Evolutionary conservation across 1,140 invertebrate genomes (phyloP).

Genomic region (Plectrocnemia conspersa): DNA sequence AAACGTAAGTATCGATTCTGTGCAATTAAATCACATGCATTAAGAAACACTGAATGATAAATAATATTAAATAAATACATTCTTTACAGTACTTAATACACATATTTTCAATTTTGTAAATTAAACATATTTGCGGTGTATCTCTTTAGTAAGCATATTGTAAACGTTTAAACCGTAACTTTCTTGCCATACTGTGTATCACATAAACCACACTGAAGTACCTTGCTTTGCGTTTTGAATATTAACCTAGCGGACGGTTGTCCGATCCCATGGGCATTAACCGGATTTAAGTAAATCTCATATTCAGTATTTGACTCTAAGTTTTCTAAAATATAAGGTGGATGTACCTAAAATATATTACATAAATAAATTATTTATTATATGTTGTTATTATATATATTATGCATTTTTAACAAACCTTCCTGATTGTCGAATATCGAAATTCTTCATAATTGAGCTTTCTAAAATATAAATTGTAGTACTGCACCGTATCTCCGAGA

Average conservation of each 20-base stretch:
- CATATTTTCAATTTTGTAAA: too few relatives aligned
- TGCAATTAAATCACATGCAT: too few relatives aligned
- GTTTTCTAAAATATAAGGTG: slow-evolving; percentile 70
- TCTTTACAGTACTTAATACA: too few relatives aligned
- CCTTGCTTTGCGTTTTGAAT: slow-evolving; percentile 65
- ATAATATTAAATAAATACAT: too few relatives aligned
- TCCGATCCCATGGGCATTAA: slow-evolving; percentile 73
- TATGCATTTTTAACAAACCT: slow-evolving; percentile 40
- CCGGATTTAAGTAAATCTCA: slow-evolving; percentile 76
- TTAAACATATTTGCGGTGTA: too few relatives aligned
- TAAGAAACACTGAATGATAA: too few relatives aligned
- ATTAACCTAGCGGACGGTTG: slow-evolving; percentile 67
- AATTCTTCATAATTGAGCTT: slow-evolving; percentile 46
- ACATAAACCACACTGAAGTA: too few relatives aligned
- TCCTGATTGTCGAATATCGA: slow-evolving; percentile 52
- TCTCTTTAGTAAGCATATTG: too few relatives aligned
- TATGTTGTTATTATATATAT: slow-evolving; percentile 6
- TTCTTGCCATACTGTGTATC: too few relatives aligned
- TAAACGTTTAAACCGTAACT: too few relatives aligned
- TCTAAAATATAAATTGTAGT: slow-evolving; percentile 66
- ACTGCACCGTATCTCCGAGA: slow-evolving; percentile 64
- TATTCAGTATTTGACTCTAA: slow-evolving; percentile 69
- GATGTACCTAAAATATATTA: slow-evolving; percentile 50
- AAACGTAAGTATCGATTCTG: too few relatives aligned
- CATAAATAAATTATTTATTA: not conserved